Evolutionary conservation across 2,797 vertebrate genomes (phyloP).

Genomic region (Micropoecilia bifurca): DNA sequence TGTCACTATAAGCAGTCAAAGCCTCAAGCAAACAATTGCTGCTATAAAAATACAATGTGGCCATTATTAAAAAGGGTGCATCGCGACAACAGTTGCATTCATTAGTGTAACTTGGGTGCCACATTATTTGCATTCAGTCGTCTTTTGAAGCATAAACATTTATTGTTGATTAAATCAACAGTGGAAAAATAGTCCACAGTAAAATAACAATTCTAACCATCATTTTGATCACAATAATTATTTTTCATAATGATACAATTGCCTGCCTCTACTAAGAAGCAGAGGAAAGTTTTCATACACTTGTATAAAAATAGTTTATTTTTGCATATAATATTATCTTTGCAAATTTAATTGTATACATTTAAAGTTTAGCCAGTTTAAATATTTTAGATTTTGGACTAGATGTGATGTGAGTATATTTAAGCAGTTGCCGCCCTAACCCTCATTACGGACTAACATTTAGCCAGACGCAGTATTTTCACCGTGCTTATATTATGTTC

Average conservation of each 20-base stretch:
- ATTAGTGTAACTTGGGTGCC: background rate
- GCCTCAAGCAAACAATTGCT: background rate
- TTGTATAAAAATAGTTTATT: background rate
- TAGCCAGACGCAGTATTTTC: background rate
- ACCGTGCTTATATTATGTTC: background rate
- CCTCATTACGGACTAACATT: background rate
- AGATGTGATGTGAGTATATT: background rate
- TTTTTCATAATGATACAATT: background rate
- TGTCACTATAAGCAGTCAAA: background rate
- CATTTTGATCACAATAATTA: background rate
- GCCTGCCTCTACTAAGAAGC: background rate
- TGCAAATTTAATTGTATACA: background rate
- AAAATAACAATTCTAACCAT: background rate
- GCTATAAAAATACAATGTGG: background rate
- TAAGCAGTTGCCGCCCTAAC: too few species aligned
- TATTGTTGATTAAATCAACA: background rate
- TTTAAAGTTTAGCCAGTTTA: background rate
- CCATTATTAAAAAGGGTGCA: background rate
- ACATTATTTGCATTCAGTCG: background rate
- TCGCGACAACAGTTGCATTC: background rate
- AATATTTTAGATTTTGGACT: background rate
- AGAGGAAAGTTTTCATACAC: background rate
- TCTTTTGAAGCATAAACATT: background rate
- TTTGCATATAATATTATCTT: background rate
- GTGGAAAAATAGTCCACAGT: background rate